phyloP scores from a whole-genome alignment of 2,797 vertebrate genomes.

The Australoheros facetus region DNA sequence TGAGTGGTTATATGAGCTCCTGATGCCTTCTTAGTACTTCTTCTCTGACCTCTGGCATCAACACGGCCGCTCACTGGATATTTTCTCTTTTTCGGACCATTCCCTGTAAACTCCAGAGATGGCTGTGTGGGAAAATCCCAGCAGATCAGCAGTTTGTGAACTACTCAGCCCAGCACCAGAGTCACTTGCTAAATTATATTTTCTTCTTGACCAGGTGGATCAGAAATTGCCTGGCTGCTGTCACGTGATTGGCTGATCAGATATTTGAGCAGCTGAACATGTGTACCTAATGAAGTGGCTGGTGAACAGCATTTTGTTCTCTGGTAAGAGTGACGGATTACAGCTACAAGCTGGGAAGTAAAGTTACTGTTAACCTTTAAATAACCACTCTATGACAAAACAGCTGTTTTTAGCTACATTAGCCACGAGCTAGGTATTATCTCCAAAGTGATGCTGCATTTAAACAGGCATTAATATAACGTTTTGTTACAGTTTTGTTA shows the following conservation, averaged over 20 bases:
- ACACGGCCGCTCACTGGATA: too few species aligned
- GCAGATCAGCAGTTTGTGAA: neutral
- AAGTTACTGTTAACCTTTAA: neutral
- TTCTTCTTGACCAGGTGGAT: neutral
- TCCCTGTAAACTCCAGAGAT: neutral
- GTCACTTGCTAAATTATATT: too few species aligned
- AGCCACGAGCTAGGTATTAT: neutral
- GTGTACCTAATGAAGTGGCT: neutral
- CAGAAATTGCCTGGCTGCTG: too few species aligned
- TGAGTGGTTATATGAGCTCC: too few species aligned
- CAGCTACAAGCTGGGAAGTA: neutral
- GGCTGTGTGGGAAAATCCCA: neutral
- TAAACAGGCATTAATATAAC: neutral
- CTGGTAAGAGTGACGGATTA: neutral
- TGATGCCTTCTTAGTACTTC: too few species aligned
- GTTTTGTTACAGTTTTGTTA: too few species aligned
- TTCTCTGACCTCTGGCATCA: too few species aligned
- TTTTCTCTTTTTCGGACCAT: neutral
- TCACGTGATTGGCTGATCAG: too few species aligned
- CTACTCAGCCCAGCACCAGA: neutral
- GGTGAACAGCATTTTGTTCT: neutral
- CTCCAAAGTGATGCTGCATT: neutral
- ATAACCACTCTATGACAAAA: neutral
- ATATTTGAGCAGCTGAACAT: neutral
- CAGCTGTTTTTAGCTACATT: neutral